Base-by-base conservation (phyloP, 2,888 invertebrate genomes). In the Saturnia japonica region DNA sequence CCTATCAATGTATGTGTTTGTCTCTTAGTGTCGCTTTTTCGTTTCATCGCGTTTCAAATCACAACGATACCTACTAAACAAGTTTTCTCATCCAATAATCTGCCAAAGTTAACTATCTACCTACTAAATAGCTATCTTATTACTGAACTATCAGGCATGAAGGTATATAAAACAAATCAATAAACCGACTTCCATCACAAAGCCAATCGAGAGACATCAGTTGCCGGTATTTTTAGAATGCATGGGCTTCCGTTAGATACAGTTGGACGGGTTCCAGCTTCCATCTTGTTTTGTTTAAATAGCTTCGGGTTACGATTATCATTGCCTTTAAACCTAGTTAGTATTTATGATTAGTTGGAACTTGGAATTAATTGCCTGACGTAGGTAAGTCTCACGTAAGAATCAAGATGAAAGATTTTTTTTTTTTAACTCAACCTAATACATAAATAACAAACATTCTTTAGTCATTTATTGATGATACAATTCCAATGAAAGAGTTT, bases 241-340 rank as follows among this genome's bases (percentile, higher is more conserved):
- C 75, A 72, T 69, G 75, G 74, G 74, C 74, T 79, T 80, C 80
- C 80, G 80, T 40, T 64, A 64, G 64, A 40, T 64, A 64, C 19
- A 40, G 19, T 64, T 64, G 64, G 64, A 64, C n/a, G 19, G 0
- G n/a, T 64, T 64, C 64, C 64, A 64, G 64, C 64, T 64, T 19
- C 62, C 62, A 62, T 62, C 74, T 74, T 68, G 76, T 76, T 60
- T 80, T 76, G 77, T 81, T 78, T 80, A 84, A 85, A 84, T 82
- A 85, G 84, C 83, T 78, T 79, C 77, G 77, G 78, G 77, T 78
- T 79, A 75, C 77, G 76, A 78, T 75, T 76, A 64, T 40, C 40
- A 40, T 2, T 28, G 28, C 25, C 57, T 60, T 4, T 25, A 60
- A 60, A 6, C 57, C 57, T 60, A 28, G 25, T 60, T 28, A 28